Evolutionary conservation across 2,888 invertebrate genomes (phyloP), one percentile per base, ranked within the genome.

Genomic region (Trissolcus japonicus): DNA sequence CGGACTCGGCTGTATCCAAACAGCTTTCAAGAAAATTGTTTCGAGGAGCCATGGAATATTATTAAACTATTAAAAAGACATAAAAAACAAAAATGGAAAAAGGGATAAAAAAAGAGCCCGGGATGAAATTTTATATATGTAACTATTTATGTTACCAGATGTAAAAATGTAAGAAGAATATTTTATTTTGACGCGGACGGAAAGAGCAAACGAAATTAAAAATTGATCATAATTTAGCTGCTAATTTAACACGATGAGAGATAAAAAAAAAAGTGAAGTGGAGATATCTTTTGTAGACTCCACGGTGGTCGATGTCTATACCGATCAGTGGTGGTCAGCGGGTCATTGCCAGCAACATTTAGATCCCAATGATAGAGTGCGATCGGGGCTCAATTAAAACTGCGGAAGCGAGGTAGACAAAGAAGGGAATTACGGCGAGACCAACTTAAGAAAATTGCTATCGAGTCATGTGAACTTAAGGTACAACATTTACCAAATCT

Each of bases 321-420:
- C 77, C 43, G 84, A 83, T 85, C 83, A 81, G 82, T 83, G 25
- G 82, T 82, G 84, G 83, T 84, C 83, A 83, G 72, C 83, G 82
- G 86, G 87, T 87, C 87, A 87, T 86, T 87, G 86, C 86, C 86
- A 84, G 83, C 82, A 85, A 84, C 83, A 81, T 82, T 85, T 84
- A 84, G 84, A 86, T 85, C 84, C 56, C 77, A 79, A 83, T 83
- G 84, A 85, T 84, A 84, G 83, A 80, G 81, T 74, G 79, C 80
- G 80, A 83, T 82, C 82, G 79, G 71, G 69, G 80, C 78, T 82
- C 83, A 83, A 86, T 86, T 84, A 84, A 86, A 85, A 85, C 80
- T 2, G 57, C 62, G 50, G 54, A 57, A 43, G 50, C 51, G 66
- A 51, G 54, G 48, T 35, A 21, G 13, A 21, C n/a, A 4, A 16